These are phyloP conservation scores for Torymus tubicola DNA, from an alignment of 2,888 invertebrate species.

Conservation along the genomic window DNA sequence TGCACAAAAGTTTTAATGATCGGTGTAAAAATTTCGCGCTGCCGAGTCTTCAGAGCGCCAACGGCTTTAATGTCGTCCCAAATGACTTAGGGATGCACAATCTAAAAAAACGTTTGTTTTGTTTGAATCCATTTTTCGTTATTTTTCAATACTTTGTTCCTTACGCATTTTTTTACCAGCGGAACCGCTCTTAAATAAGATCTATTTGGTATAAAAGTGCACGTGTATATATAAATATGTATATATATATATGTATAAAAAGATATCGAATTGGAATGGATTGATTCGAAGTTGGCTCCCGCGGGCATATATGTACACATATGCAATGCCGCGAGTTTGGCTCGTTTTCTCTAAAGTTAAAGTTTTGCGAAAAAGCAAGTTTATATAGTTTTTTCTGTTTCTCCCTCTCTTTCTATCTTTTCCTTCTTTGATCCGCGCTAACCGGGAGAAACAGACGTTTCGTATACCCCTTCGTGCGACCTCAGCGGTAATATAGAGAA, in stretches of 20 bases:
- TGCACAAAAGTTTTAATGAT: conserved; percentile 46
- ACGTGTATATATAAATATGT: conserved; percentile 58
- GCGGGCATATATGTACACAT: conserved; percentile 32
- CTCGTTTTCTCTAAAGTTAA: conserved; percentile 42
- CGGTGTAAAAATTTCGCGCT: conserved; percentile 30
- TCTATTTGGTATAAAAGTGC: conserved; percentile 65
- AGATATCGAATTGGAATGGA: conserved; percentile 65
- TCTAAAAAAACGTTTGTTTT: conserved; percentile 20
- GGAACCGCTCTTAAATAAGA: conserved; percentile 54
- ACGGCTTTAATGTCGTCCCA: conserved; percentile 3
- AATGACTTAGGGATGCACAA: neutral
- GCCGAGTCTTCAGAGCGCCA: neutral
- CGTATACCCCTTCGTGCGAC: conserved; percentile 25
- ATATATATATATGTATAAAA: conserved; percentile 51
- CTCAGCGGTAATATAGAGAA: conserved; percentile 33
- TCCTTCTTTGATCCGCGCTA: neutral
- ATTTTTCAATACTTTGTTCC: conserved; percentile 8
- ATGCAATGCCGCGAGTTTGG: conserved; percentile 35
- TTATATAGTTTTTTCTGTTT: conserved; percentile 1
- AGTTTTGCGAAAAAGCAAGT: conserved; percentile 49
- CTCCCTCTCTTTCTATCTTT: neutral
- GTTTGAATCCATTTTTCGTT: neutral
- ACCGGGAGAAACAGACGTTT: conserved; percentile 8
- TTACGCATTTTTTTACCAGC: conserved; percentile 36
- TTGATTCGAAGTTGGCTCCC: conserved; percentile 58